Evolutionary conservation across 2,113 vertebrate genomes (phyloP).

Genomic region (Machaerirhynchus nigripectus): DNA sequence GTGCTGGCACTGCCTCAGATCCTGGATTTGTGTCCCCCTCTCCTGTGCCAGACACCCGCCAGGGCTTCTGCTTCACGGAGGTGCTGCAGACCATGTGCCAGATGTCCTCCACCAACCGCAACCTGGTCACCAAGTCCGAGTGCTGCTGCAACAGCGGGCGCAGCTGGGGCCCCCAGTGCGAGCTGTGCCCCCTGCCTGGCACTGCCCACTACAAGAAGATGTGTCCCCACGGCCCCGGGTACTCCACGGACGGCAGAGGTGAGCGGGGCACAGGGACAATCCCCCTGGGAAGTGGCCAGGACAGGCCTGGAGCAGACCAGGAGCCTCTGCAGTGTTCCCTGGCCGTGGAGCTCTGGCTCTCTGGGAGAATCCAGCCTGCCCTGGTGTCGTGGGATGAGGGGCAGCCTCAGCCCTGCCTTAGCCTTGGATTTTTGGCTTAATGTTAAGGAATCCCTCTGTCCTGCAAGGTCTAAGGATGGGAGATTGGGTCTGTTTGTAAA

Average conservation of each 20-base stretch:
- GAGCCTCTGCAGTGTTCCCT: accelerated
- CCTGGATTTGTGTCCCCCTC: background rate
- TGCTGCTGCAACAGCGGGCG: constrained; percentile 90
- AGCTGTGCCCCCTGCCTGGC: constrained; percentile 89
- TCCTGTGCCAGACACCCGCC: constrained; percentile 80
- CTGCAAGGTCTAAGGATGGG: background rate
- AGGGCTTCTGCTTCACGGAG: constrained; percentile 89
- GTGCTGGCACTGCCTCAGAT: background rate
- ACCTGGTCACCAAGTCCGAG: constrained; percentile 86
- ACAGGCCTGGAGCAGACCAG: background rate
- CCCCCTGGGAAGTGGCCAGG: background rate
- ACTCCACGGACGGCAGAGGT: constrained; percentile 88
- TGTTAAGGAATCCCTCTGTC: background rate
- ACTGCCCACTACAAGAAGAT: constrained; percentile 89
- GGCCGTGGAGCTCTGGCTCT: background rate
- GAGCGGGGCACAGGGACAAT: background rate
- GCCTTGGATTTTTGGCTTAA: background rate
- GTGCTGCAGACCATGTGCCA: constrained; percentile 91
- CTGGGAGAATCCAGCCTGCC: background rate
- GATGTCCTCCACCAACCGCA: constrained; percentile 83
- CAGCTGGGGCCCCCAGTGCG: constrained; percentile 89
- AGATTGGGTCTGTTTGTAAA: accelerated
- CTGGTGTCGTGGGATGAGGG: accelerated
- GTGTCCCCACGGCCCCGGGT: constrained; percentile 91
- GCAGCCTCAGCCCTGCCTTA: background rate